phyloP scores from a whole-genome alignment of 2,888 invertebrate species.

The Nomada goodeniana region DNA sequence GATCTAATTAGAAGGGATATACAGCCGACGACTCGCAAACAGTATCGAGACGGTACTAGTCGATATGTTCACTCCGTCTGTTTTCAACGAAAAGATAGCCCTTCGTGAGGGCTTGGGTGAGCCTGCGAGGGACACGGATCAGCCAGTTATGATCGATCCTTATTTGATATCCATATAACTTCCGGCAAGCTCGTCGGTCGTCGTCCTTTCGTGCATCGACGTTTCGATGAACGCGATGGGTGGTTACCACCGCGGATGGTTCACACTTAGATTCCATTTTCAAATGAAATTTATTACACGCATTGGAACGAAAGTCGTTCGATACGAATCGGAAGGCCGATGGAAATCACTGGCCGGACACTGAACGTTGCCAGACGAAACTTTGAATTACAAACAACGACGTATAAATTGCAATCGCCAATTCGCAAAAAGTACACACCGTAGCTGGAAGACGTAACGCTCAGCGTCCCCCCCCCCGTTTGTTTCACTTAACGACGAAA shows the following conservation, averaged over 20 bases:
- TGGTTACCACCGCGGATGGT: conserved; percentile 22
- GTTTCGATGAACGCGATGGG: conserved; percentile 55
- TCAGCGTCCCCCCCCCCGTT: background rate
- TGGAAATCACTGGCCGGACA: background rate
- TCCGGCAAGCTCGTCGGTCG: conserved; percentile 57
- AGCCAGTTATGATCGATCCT: conserved; percentile 70
- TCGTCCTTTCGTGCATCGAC: conserved; percentile 62
- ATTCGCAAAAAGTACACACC: no score
- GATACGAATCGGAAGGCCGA: no score
- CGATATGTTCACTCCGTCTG: conserved; percentile 39
- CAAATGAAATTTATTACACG: background rate
- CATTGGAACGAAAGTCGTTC: background rate
- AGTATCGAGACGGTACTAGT: conserved; percentile 18
- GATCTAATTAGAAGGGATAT: background rate
- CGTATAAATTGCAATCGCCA: background rate
- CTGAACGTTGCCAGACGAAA: background rate
- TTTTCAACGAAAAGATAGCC: conserved; percentile 44
- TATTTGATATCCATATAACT: conserved; percentile 72
- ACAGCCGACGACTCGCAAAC: background rate
- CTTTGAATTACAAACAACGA: background rate
- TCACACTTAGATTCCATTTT: conserved; percentile 18
- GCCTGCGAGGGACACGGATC: conserved; percentile 42
- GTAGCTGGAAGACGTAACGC: background rate
- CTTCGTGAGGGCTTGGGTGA: conserved; percentile 18
- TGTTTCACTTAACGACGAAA: background rate